These are phyloP conservation scores for Centropus bengalensis DNA, from an alignment of 2,113 vertebrate genomes.

Conservation along the genomic window DNA sequence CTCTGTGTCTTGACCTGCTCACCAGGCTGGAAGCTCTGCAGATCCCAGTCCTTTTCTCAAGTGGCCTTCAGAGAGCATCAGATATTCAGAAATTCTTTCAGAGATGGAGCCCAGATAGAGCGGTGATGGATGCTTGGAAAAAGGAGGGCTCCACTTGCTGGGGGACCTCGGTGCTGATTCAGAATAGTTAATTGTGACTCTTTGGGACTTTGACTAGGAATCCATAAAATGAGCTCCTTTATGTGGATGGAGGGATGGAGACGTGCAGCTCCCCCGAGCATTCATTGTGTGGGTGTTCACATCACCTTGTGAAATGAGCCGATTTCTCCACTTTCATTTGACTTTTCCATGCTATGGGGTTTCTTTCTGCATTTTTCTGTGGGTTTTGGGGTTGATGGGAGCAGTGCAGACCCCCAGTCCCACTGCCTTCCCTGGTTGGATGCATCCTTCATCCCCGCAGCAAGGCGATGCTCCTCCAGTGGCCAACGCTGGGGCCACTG, in stretches of 20 bases:
- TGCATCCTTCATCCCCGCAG: neutral
- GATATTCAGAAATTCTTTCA: neutral
- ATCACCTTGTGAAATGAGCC: neutral
- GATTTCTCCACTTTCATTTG: neutral
- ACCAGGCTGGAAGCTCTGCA: neutral
- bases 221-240: rapidly evolving
- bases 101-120: neutral
- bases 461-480: neutral
- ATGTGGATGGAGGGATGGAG: too few relatives aligned
- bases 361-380: neutral
- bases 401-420: neutral
- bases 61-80: neutral
- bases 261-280: neutral
- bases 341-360: neutral
- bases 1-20: rapidly evolving
- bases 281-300: rapidly evolving
- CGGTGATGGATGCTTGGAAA: neutral
- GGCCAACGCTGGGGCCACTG: neutral
- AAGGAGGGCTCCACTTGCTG: neutral
- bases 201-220: neutral
- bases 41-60: neutral
- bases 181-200: neutral
- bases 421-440: neutral
- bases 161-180: neutral
- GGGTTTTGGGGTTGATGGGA: neutral